Conservation (phyloP, 2,888 invertebrate genomes). For the Drosophila suboccidentalis region DNA sequence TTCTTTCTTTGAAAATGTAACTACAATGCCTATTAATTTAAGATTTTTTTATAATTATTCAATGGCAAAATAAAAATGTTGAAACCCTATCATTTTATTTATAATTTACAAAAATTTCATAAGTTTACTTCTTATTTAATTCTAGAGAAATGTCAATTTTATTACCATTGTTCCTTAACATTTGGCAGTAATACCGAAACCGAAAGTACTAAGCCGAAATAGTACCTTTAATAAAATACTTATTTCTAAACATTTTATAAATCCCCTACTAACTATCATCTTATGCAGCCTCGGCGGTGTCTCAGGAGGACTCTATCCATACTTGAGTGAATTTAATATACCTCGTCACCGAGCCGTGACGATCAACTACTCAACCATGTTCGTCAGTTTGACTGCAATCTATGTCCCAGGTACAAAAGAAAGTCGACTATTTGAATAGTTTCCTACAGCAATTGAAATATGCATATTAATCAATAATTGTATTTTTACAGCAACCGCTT, state of each 20-base stretch:
- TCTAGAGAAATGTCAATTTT: too few species aligned
- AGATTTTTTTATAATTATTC: too few species aligned
- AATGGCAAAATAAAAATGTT: too few species aligned
- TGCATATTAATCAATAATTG: background rate
- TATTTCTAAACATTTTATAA: background rate
- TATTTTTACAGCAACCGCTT: constrained; percentile 65
- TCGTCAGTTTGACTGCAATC: constrained; percentile 80
- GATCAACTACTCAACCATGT: constrained; percentile 83
- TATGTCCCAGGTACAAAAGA: constrained; percentile 78
- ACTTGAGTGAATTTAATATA: constrained; percentile 80
- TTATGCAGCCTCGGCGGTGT: constrained; percentile 72
- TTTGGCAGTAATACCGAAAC: too few species aligned
- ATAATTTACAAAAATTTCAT: too few species aligned
- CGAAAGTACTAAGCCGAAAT: too few species aligned
- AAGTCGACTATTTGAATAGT: background rate
- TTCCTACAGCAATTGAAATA: background rate
- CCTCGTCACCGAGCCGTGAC: constrained; percentile 79
- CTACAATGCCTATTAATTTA: too few species aligned
- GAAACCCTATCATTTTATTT: too few species aligned
- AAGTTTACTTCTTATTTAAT: too few species aligned
- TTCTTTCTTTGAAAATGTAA: too few species aligned
- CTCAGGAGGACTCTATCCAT: constrained; percentile 78
- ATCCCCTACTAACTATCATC: background rate
- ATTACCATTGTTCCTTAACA: too few species aligned
- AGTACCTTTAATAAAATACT: too few species aligned